phyloP scores from a whole-genome alignment of 2,113 vertebrate genomes.

The cat (Felis catus) region DNA sequence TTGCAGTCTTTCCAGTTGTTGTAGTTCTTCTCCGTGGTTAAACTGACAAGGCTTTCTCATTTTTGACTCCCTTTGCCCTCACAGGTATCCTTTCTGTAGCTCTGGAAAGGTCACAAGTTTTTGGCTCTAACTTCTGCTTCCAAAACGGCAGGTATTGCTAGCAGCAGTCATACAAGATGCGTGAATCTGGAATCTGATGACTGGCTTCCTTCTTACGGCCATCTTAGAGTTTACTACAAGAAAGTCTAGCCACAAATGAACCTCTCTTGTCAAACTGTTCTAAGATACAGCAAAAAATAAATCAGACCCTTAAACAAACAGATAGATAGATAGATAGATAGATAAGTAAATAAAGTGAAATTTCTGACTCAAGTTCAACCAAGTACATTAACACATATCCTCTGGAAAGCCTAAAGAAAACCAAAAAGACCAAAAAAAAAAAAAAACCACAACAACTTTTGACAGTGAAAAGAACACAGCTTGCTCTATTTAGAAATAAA shows the following conservation, averaged over 20 bases:
- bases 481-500: constrained; percentile 22
- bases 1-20: background rate
- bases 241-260: background rate
- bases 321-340: background rate
- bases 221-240: background rate
- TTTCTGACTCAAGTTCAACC: background rate
- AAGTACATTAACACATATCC: background rate
- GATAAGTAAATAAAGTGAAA: background rate
- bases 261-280: background rate
- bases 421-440: too few species aligned
- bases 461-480: background rate
- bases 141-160: background rate
- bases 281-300: background rate
- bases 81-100: background rate
- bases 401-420: background rate
- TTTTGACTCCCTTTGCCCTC: background rate
- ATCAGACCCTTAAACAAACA: background rate
- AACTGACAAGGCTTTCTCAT: background rate
- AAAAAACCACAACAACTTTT: background rate
- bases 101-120: background rate
- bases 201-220: background rate
- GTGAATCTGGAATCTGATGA: background rate
- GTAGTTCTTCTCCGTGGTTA: background rate
- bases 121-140: background rate
- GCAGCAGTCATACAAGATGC: background rate